Conservation (phyloP, 1,140 invertebrate genomes). For the Heliconius melpomene region DNA sequence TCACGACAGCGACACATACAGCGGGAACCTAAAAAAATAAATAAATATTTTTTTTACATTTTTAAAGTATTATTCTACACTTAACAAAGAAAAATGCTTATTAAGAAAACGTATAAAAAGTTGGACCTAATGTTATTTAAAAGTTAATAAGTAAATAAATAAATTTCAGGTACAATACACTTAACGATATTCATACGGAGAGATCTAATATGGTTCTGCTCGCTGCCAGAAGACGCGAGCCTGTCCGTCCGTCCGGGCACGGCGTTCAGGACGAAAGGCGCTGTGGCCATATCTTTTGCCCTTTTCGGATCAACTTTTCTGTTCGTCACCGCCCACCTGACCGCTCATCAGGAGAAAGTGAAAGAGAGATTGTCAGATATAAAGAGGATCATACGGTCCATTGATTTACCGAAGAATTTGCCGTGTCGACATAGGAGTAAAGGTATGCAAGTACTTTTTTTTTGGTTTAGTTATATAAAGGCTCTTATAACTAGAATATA, state of each 20-base stretch:
- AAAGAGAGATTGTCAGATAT: slow-evolving; percentile 94
- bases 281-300: slow-evolving; percentile 92
- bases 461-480: too few species aligned
- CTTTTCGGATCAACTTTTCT: slow-evolving; percentile 96
- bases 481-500: too few species aligned
- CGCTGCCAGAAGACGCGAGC: slow-evolving; percentile 91
- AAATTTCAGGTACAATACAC: slow-evolving; percentile 89
- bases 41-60: slow-evolving; percentile 13
- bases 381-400: slow-evolving; percentile 90
- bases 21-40: neutral
- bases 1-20: too few species aligned
- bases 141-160: neutral
- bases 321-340: slow-evolving; percentile 96
- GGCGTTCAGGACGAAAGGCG: slow-evolving; percentile 95
- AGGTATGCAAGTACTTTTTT: slow-evolving; percentile 76
- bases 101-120: too few species aligned
- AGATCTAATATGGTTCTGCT: slow-evolving; percentile 97
- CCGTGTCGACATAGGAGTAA: slow-evolving; percentile 88
- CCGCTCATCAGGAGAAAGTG: slow-evolving; percentile 93
- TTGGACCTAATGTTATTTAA: neutral
- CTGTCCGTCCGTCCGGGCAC: slow-evolving; percentile 93
- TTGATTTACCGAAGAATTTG: slow-evolving; percentile 92
- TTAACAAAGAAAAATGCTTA: too few species aligned
- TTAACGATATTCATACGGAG: slow-evolving; percentile 92
- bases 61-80: too few species aligned